These are phyloP conservation scores for Hemibagrus wyckioides DNA, from an alignment of 2,113 vertebrate species.

Conservation along the genomic window DNA sequence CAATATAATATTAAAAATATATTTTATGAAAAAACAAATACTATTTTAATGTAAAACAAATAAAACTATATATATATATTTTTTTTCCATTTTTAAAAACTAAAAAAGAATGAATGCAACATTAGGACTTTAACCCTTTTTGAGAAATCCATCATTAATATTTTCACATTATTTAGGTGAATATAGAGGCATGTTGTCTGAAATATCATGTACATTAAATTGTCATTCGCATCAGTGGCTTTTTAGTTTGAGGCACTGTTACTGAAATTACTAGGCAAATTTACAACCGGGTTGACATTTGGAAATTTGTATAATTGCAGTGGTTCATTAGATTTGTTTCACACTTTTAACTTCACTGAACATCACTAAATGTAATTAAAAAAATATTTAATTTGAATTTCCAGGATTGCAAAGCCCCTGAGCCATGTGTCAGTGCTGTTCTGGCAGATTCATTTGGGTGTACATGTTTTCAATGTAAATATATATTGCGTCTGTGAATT, in stretches of 20 bases:
- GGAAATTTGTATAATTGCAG: not conserved
- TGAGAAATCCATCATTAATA: not conserved
- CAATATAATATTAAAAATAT: not conserved
- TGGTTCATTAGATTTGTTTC: not conserved
- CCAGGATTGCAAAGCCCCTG: not conserved
- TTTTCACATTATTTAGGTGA: not conserved
- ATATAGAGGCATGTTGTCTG: not conserved
- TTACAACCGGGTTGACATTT: conserved; percentile 9
- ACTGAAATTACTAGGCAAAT: not conserved
- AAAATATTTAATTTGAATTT: not conserved
- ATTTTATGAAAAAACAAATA: not conserved
- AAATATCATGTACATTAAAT: not conserved
- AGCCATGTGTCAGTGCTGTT: not conserved
- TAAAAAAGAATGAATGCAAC: not conserved
- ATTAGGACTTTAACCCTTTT: not conserved
- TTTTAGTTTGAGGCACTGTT: not conserved
- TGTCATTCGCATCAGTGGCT: not conserved
- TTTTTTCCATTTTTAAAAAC: not conserved
- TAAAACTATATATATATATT: not conserved
- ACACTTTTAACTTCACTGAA: not conserved
- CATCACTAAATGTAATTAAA: not conserved
- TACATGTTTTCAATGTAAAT: not conserved
- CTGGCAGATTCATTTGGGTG: conserved; percentile 4
- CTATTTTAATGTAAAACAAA: not conserved
- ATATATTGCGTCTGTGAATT: not conserved